phyloP scores from a whole-genome alignment of 2,888 invertebrate genomes.

The Cerceris rybyensis region DNA sequence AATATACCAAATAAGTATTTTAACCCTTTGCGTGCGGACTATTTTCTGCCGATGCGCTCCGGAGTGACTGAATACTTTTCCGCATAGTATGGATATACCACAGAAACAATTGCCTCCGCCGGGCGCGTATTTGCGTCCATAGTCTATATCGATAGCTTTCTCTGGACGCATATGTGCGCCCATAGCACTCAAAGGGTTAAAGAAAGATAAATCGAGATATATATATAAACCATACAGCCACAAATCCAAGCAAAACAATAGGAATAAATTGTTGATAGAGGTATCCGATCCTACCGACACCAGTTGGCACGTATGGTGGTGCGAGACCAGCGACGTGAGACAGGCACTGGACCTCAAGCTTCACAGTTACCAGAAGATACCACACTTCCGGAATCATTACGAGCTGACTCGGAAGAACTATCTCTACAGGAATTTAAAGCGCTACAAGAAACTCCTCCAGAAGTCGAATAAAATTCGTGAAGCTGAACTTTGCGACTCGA shows the following conservation, averaged over 20 bases:
- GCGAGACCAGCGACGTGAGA: slow-evolving; percentile 84
- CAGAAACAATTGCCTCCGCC: too few species aligned
- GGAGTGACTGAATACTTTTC: too few species aligned
- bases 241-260: neutral
- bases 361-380: slow-evolving; percentile 81
- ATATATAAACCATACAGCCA: neutral
- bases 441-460: slow-evolving; percentile 77
- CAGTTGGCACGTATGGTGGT: slow-evolving; percentile 85
- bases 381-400: slow-evolving; percentile 85
- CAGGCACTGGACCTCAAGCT: slow-evolving; percentile 69
- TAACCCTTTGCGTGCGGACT: too few species aligned
- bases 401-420: slow-evolving; percentile 85
- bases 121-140: too few species aligned
- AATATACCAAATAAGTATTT: too few species aligned
- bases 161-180: too few species aligned
- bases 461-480: slow-evolving; percentile 76
- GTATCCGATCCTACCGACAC: slow-evolving; percentile 70
- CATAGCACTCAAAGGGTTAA: too few species aligned
- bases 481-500: slow-evolving; percentile 83
- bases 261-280: slow-evolving; percentile 55
- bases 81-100: too few species aligned
- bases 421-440: slow-evolving; percentile 83
- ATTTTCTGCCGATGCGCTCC: too few species aligned
- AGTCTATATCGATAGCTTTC: too few species aligned
- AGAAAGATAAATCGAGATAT: too few species aligned